Evolutionary conservation across 1,140 invertebrate genomes (phyloP).

Genomic region (Drosophila pachea): DNA sequence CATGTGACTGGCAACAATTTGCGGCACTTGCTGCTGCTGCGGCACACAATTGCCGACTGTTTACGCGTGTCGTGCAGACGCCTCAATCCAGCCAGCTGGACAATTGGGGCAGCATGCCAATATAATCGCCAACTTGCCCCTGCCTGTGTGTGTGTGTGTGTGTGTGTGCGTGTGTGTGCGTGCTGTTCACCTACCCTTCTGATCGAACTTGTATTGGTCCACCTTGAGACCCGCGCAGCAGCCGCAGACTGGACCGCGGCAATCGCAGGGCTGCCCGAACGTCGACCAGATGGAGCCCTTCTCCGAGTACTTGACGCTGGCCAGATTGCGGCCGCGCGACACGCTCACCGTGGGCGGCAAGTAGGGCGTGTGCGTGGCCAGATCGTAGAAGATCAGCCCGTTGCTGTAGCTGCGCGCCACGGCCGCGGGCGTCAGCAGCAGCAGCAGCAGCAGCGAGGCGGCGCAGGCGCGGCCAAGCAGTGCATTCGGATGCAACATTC

Average conservation of each 20-base stretch:
- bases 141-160: not conserved
- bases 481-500: constrained; percentile 22
- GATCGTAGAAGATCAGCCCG: constrained; percentile 70
- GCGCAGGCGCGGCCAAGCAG: constrained; percentile 7
- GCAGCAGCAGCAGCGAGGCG: not conserved
- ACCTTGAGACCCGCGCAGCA: constrained; percentile 74
- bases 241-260: constrained; percentile 52
- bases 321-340: constrained; percentile 64
- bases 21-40: constrained; percentile 10
- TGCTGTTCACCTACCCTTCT: constrained; percentile 57
- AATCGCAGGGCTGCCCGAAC: constrained; percentile 72
- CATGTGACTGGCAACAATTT: constrained; percentile 45
- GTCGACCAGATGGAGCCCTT: constrained; percentile 75
- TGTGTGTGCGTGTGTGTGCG: not conserved
- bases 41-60: constrained; percentile 12
- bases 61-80: constrained; percentile 8
- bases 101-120: not conserved
- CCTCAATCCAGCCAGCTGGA: constrained; percentile 1
- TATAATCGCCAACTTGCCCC: too few species aligned
- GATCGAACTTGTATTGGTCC: constrained; percentile 69
- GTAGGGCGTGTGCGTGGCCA: constrained; percentile 51
- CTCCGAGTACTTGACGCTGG: constrained; percentile 66
- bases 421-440: not conserved
- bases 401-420: constrained; percentile 68
- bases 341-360: constrained; percentile 72